Evolutionary conservation across 2,113 vertebrate species (phyloP), one percentile per base, ranked within the genome.

Genomic region (Nicator chloris): DNA sequence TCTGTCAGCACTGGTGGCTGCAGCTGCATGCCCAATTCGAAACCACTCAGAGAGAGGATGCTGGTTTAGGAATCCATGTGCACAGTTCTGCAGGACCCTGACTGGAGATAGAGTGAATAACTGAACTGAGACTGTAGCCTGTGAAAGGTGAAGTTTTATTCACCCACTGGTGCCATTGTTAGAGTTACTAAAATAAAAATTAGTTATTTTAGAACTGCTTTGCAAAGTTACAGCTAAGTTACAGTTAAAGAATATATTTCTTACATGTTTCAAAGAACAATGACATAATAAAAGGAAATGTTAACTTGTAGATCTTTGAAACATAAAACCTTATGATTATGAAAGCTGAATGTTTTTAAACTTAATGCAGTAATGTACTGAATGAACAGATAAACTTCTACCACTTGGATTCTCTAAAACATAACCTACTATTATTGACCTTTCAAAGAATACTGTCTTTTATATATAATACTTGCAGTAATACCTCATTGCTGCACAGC

Each of bases 1-100:
- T 27, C 53, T 21, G 15, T 40, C 2, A 2, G n/a, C 5, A 4
- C 4, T 40, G 47, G 20, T n/a, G 56, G 70, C 30, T 71, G 39
- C 26, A 79, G 53, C 40, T 4, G 3, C 27, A n/a, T 27, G 44
- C 20, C 33, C 21, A 31, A 3, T 28, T 15, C 2, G 4, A 54
- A 68, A 71, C 10, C 30, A 1, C 31, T 27, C 3, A 2, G 37
- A 22, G 7, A 50, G 27, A n/a, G 6, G 14, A 51, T 7, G 45
- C 26, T 54, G 30, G 21, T 21, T 68, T 60, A 68, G 49, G 76
- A 76, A 86, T 7, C 8, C 0, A 0, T 2, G 6, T 11, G 18
- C 28, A 17, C 15, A 4, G 30, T 4, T 59, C 63, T 64, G 35
- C 44, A 69, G 33, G 71, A 66, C 20, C 8, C 27, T 7, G 9